Conservation (phyloP, 2,113 vertebrate genomes). For the Eubucco bourcierii region DNA sequence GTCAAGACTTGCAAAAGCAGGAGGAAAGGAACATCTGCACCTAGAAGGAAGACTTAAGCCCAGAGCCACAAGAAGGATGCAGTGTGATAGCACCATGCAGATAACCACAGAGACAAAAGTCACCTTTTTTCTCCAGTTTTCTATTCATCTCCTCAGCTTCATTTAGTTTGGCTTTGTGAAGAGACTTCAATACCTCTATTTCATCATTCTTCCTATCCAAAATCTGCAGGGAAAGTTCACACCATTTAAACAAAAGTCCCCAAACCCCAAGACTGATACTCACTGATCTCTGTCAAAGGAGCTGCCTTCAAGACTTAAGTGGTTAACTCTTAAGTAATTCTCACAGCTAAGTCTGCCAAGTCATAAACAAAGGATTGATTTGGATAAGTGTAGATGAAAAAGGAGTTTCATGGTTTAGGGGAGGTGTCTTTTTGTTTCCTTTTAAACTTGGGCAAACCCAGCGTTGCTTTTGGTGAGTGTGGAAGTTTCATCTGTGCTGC, state of each 20-base stretch:
- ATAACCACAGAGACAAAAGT: neutral
- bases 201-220: conserved; percentile 93
- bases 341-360: neutral
- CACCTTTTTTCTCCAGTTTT: conserved; percentile 94
- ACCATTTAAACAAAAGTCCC: neutral
- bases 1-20: neutral
- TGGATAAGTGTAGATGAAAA: neutral
- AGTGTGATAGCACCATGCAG: fast-evolving
- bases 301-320: neutral
- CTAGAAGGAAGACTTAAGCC: fast-evolving
- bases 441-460: neutral
- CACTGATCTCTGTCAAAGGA: neutral
- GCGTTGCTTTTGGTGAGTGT: neutral
- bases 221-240: conserved; percentile 79
- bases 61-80: neutral
- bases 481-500: neutral
- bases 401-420: neutral
- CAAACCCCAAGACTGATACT: neutral
- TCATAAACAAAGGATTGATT: neutral
- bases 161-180: conserved; percentile 83
- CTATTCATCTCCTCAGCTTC: conserved; percentile 85
- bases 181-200: conserved; percentile 86
- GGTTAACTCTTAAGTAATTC: neutral
- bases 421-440: neutral
- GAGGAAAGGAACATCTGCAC: neutral